Percentiles rank a stretch among this genome's conserved stretches.
phyloP scores from a whole-genome alignment of 2,888 invertebrate genomes.

The Clitarchus hookeri region DNA sequence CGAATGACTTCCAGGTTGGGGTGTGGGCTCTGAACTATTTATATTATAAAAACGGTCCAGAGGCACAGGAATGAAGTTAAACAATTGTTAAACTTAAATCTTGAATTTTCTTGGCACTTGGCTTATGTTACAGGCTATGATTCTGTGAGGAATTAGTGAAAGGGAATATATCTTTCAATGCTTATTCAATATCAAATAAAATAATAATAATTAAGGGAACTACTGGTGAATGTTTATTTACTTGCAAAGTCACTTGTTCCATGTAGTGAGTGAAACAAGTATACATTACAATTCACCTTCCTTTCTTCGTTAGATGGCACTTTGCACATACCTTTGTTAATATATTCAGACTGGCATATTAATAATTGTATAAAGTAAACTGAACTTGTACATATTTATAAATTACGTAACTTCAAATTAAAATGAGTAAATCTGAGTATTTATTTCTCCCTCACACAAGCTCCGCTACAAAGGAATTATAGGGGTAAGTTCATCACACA shows the following conservation, averaged over 20 bases:
- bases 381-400: background rate
- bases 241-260: background rate
- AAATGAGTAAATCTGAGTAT: conserved; percentile 18
- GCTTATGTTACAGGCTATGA: too few species aligned
- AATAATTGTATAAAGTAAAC: conserved; percentile 18
- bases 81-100: background rate
- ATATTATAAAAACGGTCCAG: too few species aligned
- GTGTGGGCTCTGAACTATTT: too few species aligned
- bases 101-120: background rate
- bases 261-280: background rate
- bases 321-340: background rate
- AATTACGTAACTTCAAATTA: too few species aligned
- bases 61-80: background rate
- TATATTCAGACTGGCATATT: background rate
- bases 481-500: conserved; percentile 51
- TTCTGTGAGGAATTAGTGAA: too few species aligned
- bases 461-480: conserved; percentile 56
- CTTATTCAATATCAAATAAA: too few species aligned
- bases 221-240: background rate
- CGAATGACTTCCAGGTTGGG: too few species aligned
- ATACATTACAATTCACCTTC: background rate
- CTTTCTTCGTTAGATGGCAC: conserved; percentile 5
- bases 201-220: too few species aligned
- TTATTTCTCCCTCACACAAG: conserved; percentile 52
- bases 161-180: too few species aligned